Evolutionary conservation across 2,888 invertebrate species (phyloP), one percentile per base, ranked within the genome.

Genomic region (Chaitophorus viminalis): DNA sequence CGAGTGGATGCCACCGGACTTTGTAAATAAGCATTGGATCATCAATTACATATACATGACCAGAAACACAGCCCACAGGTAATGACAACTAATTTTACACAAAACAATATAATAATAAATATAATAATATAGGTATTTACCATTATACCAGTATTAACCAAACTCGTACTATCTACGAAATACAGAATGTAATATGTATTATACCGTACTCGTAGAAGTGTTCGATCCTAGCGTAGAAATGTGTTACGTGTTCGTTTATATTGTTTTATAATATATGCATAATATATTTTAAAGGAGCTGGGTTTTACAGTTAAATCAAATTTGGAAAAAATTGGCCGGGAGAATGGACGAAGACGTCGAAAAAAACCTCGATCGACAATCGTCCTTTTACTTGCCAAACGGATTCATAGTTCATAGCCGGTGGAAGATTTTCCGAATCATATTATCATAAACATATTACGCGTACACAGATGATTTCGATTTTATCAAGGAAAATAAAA

Each of bases 401-500:
- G 94, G 94, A 1, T 94, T 95, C 70, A n/a, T n/a, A n/a, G n/a
- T 93, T 95, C 65, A 94, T 93, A 90, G 96, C 93, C 31, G 94
- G 95, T 90, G 93, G 97, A 89, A 39, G 93, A 92, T 93, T 97
- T 92, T 88, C 87, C 25, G 95, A 95, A 91, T 92, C 94, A 79
- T 97, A 96, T 91, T 97, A 97, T 91, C 95, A 36, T 92, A 93
- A 1, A 92, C 93, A 70, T 97, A 97, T 91, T 92, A 94, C 83
- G 91, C 93, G 88, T 92, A 92, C 25, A 95, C 95, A 0, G 91
- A 93, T 0, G 95, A 97, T 90, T 90, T 92, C 0, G 91, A 92
- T 0, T 96, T 96, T 92, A 90, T 96, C 72, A 92, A 91, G 85
- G 91, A 92, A 3, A 93, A 94, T 90, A 92, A 95, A 5, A 91